Evolutionary conservation across 2,113 vertebrate genomes (phyloP), one percentile per base, ranked within the genome.

Genomic region (Syrmaticus mikado): DNA sequence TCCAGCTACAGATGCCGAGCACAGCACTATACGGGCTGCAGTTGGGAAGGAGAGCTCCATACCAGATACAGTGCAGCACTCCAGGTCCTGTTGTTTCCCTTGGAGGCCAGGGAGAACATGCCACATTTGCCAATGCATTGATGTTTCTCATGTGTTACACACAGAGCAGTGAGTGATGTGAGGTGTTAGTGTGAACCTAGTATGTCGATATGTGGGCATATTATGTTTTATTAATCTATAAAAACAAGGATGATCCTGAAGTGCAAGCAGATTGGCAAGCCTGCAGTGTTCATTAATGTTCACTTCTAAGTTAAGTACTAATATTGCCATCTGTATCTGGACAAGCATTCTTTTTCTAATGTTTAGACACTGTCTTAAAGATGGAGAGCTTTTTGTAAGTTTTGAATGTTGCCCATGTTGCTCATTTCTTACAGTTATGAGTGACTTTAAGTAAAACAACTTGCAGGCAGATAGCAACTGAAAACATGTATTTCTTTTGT

Each of bases 201-300:
- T 76, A 43, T 19, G 50, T 57, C 25, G 43, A 0, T 87, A 38
- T 50, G 28, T 91, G 36, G 4, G 2, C 90, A 17, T 72, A 58
- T 84, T 40, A 75, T 40, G 18, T 50, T 91, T 87, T 73, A 73
- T 73, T 77, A 11, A 38, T 3, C 0, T 85, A 40, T 52, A 40
- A 72, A 85, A 83, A 1, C 10, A 83, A 73, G 60, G 6, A 21
- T 74, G 66, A 80, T 66, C 52, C 20, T 1, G 8, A 96, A 95
- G 70, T 92, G 52, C 86, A 93, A 88, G 50, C 52, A 71, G 34
- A 79, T 86, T 90, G 64, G 72, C 76, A 82, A 62, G 53, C 67
- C 81, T n/a, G 57, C 64, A 85, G 43, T 24, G 25, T 13, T 68
- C 57, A 55, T 45, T 80, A 21, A 83, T 32, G 40, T 68, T 89